Percentiles rank a stretch among this genome's conserved stretches.
Evolutionary conservation across 2,888 invertebrate genomes (phyloP).

Genomic region (Drosophila engyochracea): DNA sequence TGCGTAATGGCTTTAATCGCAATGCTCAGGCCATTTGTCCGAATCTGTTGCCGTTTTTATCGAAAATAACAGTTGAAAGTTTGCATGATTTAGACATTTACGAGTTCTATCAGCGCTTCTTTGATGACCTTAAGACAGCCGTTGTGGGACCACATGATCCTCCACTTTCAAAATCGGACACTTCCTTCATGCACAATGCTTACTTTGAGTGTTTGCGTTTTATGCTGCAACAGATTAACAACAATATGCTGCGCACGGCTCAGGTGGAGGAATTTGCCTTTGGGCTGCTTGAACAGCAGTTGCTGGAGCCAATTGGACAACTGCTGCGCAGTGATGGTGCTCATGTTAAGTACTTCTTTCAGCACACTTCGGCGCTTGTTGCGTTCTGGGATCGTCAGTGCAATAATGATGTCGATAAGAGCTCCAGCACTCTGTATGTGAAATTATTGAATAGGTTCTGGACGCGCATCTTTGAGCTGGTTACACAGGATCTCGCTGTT

Average conservation of each 20-base stretch:
- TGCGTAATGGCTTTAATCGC: constrained; percentile 91
- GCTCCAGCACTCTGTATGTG: constrained; percentile 67
- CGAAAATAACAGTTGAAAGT: constrained; percentile 86
- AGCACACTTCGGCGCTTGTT: constrained; percentile 86
- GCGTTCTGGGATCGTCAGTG: constrained; percentile 87
- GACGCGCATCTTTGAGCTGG: constrained; percentile 73
- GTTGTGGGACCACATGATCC: constrained; percentile 87
- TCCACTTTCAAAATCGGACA: constrained; percentile 87
- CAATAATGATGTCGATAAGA: constrained; percentile 51
- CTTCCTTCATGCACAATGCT: constrained; percentile 88
- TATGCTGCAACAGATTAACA: constrained; percentile 86
- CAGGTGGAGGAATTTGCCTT: constrained; percentile 52
- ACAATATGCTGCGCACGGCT: constrained; percentile 64
- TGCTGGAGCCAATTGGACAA: constrained; percentile 85
- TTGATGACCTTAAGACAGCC: constrained; percentile 89
- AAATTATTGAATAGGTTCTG: constrained; percentile 79
- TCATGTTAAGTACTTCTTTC: constrained; percentile 85
- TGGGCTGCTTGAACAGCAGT: constrained; percentile 70
- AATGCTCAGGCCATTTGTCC: constrained; percentile 91
- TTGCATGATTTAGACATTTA: constrained; percentile 71
- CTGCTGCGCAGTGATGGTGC: constrained; percentile 84
- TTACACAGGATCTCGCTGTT: constrained; percentile 63
- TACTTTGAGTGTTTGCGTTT: constrained; percentile 92
- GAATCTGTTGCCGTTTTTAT: constrained; percentile 91
- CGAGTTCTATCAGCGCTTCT: constrained; percentile 89